Base-by-base conservation (phyloP, 2,797 vertebrate genomes). In the Enteromius unitaeniatus region DNA sequence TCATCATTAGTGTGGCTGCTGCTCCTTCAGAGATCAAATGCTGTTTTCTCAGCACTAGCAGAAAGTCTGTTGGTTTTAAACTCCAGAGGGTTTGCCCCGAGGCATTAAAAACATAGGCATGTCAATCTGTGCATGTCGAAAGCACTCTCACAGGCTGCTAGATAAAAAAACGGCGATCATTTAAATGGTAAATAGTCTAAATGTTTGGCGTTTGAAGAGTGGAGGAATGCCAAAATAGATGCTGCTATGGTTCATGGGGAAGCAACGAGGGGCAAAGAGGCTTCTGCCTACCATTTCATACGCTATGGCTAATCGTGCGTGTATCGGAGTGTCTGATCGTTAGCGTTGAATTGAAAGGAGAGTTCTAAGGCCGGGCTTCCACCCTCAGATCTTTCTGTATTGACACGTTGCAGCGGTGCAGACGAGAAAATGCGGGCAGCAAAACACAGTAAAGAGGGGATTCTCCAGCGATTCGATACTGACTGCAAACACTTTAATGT, bases 121-220 rank as follows among this genome's bases (percentile, higher is more conserved):
- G 88, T 86, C 88, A 87, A 88, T 89, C 87, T 80, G 72, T 85
- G 86, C 86, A 89, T 86, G 88, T 86, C 88, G 83, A 87, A 89
- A 86, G 81, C 88, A 87, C 84, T 89, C 84, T 86, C 75, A 68
- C 83, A 84, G 88, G 79, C 84, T 77, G 83, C 74, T 79, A 85
- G 82, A 85, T 88, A 88, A 78, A 88, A 42, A 87, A 88, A 89
- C 79, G 82, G 76, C 34, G 23, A 86, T 84, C 81, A 74, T 89
- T 89, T 91, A 89, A 85, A 89, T 81, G 86, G 88, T 91, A 91
- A 89, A 88, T 88, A 89, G 86, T 88, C 88, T 88, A 89, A 90
- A 90, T 88, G 83, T 87, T 86, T 81, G 87, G 58, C 58, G 88
- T 90, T 88, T 88, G 87, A 89, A 89, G 87, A 87, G 87, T 42